These are phyloP conservation scores for Vulpes ferrilata DNA, from an alignment of 2,113 vertebrate genomes.

Conservation along the genomic window DNA sequence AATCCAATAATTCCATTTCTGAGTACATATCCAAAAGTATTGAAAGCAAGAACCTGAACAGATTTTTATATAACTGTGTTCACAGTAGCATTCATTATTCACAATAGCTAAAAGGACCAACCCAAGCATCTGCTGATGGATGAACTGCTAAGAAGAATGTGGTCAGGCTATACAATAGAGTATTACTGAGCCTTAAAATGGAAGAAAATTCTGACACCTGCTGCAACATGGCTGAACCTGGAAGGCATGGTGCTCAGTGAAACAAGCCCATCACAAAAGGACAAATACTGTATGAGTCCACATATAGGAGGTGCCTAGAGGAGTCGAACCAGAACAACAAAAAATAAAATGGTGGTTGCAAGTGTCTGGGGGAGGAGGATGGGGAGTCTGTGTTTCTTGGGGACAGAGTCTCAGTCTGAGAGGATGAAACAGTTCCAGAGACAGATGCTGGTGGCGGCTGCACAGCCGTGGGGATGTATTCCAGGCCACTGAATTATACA, in stretches of 20 bases:
- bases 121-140: background rate
- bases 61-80: rapidly evolving
- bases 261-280: background rate
- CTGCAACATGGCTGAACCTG: background rate
- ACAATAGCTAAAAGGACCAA: background rate
- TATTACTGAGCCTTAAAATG: background rate
- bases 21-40: background rate
- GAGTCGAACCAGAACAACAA: background rate
- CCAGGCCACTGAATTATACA: background rate
- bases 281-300: background rate
- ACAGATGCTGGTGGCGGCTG: rapidly evolving
- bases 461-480: rapidly evolving
- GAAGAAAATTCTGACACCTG: background rate
- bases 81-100: background rate
- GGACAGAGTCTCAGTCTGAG: background rate
- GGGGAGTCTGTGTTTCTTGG: rapidly evolving
- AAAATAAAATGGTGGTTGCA: too few species aligned
- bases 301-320: background rate
- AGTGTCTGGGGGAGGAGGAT: too few species aligned
- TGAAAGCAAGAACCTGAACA: background rate
- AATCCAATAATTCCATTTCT: too few species aligned
- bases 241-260: background rate
- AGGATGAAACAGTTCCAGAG: background rate
- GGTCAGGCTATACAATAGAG: rapidly evolving
- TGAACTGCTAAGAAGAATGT: background rate